These are phyloP conservation scores for Dolichallabes microphthalmus DNA, from an alignment of 2,113 vertebrate species.

Conservation along the genomic window DNA sequence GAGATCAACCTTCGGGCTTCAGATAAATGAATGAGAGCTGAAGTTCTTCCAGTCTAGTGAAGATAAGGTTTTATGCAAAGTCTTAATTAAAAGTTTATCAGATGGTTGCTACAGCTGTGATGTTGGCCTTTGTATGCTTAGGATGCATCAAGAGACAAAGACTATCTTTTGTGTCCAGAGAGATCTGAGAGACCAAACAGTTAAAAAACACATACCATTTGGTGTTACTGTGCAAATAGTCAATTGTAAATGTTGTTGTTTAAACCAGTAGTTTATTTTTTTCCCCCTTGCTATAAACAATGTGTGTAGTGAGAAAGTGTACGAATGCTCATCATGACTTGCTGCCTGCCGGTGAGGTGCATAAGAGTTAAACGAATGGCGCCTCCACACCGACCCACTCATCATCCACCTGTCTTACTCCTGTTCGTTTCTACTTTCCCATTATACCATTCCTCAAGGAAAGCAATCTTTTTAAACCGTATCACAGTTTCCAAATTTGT, in stretches of 20 bases:
- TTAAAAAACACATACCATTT: not conserved
- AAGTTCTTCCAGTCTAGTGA: slow-evolving; percentile 38
- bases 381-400: slow-evolving; percentile 9
- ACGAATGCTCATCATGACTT: not conserved
- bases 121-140: slow-evolving; percentile 12
- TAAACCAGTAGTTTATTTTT: no score
- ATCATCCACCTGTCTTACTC: slow-evolving; percentile 44
- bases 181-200: not conserved
- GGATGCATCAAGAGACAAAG: not conserved
- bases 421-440: slow-evolving; percentile 27
- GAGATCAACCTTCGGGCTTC: slow-evolving; percentile 44
- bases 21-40: slow-evolving; percentile 35
- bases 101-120: slow-evolving; percentile 20
- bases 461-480: slow-evolving; percentile 41
- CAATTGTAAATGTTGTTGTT: no score
- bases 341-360: not conserved
- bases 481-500: slow-evolving; percentile 41
- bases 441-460: slow-evolving; percentile 39
- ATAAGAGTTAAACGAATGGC: slow-evolving; percentile 28
- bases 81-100: slow-evolving; percentile 59
- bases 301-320: slow-evolving; percentile 51
- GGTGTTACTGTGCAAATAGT: not conserved
- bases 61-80: slow-evolving; percentile 55
- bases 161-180: not conserved
- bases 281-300: slow-evolving; percentile 33